Evolutionary conservation across 2,113 vertebrate species (phyloP).

Genomic region (Poeciliopsis prolifica): DNA sequence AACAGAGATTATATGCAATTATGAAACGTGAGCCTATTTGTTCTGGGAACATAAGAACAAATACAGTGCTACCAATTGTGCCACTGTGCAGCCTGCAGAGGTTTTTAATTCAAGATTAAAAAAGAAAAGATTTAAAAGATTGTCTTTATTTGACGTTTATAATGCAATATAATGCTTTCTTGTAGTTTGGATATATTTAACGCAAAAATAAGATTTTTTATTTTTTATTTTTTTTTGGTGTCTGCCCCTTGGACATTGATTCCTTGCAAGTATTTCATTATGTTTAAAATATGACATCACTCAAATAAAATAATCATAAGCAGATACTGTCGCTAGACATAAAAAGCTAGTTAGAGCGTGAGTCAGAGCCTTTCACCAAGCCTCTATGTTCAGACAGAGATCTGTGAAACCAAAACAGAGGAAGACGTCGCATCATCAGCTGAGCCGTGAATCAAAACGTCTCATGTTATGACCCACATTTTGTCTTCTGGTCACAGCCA

Average conservation of each 20-base stretch:
- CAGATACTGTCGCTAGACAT: neutral
- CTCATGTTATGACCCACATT: slow-evolving; percentile 55
- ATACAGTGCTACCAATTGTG: no score
- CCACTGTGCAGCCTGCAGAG: no score
- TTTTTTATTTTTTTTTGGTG: neutral
- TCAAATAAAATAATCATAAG: no score
- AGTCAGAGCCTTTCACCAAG: no score
- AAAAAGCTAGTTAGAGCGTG: neutral
- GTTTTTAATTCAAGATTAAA: no score
- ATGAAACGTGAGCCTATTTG: no score
- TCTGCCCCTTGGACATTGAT: neutral
- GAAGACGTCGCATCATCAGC: neutral
- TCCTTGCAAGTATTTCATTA: neutral
- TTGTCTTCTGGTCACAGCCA: slow-evolving; percentile 40
- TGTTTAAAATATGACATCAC: neutral
- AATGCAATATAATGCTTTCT: neutral
- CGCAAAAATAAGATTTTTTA: neutral
- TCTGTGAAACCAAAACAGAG: neutral
- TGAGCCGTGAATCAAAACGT: neutral
- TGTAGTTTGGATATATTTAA: neutral
- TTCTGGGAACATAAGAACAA: no score
- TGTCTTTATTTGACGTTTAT: neutral
- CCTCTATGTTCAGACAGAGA: neutral
- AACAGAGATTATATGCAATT: no score
- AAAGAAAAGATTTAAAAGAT: no score